Conservation (phyloP, 1,140 invertebrate species). For the Aethina tumida region DNA sequence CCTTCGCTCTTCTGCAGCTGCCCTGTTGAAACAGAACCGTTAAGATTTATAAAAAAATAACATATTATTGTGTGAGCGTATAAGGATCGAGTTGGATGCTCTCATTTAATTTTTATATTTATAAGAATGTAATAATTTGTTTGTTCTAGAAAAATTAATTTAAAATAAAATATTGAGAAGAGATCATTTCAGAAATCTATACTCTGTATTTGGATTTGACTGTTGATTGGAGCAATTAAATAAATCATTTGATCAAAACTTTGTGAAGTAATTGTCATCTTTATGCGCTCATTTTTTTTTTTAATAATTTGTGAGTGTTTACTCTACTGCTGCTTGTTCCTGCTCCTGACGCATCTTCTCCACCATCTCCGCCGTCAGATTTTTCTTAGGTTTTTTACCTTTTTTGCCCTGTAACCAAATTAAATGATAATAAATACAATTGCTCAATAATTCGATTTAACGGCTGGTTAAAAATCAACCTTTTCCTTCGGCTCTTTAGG, state of each 20-base stretch:
- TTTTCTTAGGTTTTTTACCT: constrained; percentile 39
- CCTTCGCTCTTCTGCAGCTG: constrained; percentile 34
- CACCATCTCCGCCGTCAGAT: constrained; percentile 37
- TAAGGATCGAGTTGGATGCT: too few relatives aligned
- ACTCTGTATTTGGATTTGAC: constrained; percentile 16
- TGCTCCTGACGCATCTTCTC: constrained; percentile 36
- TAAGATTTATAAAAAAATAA: too few relatives aligned
- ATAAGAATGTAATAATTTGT: too few relatives aligned
- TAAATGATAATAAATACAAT: not conserved
- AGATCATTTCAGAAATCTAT: constrained; percentile 14
- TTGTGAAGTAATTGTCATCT: too few relatives aligned
- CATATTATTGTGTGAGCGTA: too few relatives aligned
- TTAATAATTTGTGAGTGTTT: constrained; percentile 4
- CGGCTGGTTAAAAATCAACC: constrained; percentile 5
- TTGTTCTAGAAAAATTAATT: too few relatives aligned
- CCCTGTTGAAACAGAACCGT: too few relatives aligned
- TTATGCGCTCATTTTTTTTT: too few relatives aligned
- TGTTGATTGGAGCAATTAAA: constrained; percentile 2
- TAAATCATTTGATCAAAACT: not conserved
- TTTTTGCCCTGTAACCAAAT: constrained; percentile 17
- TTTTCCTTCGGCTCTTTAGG: constrained; percentile 2
- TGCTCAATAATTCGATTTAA: not conserved
- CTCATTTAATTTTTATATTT: too few relatives aligned
- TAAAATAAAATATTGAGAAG: too few relatives aligned
- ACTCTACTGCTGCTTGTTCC: constrained; percentile 32